Conservation (phyloP, 2,113 vertebrate species). For the Phylloscopus trochiloides region DNA sequence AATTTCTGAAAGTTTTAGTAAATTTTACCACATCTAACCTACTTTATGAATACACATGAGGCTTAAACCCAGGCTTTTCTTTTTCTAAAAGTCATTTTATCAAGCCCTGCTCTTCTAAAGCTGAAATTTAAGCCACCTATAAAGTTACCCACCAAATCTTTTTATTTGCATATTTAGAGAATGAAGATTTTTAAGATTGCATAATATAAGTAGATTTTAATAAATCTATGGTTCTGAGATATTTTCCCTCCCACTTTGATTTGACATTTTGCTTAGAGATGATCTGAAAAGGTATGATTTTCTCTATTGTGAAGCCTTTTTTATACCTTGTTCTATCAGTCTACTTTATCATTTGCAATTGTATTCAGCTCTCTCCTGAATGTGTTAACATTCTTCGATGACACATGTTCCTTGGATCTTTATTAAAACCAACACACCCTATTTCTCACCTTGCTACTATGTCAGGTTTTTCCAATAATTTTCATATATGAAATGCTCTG, state of each 20-base stretch:
- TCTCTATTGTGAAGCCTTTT: constrained; percentile 21
- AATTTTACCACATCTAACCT: background rate
- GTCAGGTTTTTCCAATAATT: background rate
- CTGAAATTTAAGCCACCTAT: background rate
- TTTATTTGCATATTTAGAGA: constrained; percentile 24
- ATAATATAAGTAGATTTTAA: constrained; percentile 15
- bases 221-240: background rate
- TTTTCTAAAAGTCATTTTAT: background rate
- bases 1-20: background rate
- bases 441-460: background rate
- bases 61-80: background rate
- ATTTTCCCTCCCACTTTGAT: constrained; percentile 54
- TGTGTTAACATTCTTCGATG: background rate
- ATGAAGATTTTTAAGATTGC: background rate
- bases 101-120: background rate
- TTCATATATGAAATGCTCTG: background rate
- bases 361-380: constrained; percentile 5
- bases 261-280: constrained; percentile 44
- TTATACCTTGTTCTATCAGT: constrained; percentile 30
- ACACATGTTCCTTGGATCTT: background rate
- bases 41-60: background rate
- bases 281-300: constrained; percentile 50
- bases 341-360: constrained; percentile 27
- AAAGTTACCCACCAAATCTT: background rate
- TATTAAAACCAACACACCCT: constrained; percentile 13